Evolutionary conservation across 37 sponge, comb jelly and placozoan genomes (phyloP).

Genomic region (Chondrilla cf. caribensis): DNA sequence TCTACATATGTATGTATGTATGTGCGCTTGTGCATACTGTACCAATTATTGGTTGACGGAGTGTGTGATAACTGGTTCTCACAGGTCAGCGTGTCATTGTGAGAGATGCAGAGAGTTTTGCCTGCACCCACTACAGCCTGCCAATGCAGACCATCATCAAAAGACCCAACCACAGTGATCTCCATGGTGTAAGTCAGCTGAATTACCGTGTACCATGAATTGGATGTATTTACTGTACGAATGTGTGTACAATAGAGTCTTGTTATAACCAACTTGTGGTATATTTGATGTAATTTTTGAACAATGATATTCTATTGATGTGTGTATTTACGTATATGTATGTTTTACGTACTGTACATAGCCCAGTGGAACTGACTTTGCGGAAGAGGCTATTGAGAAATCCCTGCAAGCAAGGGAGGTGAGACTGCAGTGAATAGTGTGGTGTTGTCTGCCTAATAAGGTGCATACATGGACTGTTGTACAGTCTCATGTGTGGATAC

Average conservation of each 20-base stretch:
- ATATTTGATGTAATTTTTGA: not conserved
- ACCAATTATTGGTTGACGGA: no score
- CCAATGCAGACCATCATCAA: constrained; percentile 19
- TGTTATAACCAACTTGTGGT: no score
- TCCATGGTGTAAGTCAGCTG: not conserved
- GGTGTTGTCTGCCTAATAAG: no score
- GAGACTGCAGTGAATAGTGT: no score
- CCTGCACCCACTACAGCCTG: constrained; percentile 72
- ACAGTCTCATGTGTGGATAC: not conserved
- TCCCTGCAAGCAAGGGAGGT: not conserved
- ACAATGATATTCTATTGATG: not conserved
- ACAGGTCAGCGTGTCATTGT: constrained; percentile 50
- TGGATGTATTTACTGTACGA: no score
- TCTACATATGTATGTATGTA: constrained; percentile 6
- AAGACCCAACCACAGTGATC: not conserved
- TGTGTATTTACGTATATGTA: not conserved
- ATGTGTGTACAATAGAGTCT: no score
- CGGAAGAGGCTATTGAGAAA: not conserved
- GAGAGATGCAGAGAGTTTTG: constrained; percentile 57
- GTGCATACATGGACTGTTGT: no score
- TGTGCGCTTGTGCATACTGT: not conserved
- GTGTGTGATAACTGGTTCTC: no score
- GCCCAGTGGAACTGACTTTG: constrained; percentile 10
- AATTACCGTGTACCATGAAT: no score
- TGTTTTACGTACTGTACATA: not conserved